Conservation (phyloP, 2,888 invertebrate species). For the Odiellus spinosus region DNA sequence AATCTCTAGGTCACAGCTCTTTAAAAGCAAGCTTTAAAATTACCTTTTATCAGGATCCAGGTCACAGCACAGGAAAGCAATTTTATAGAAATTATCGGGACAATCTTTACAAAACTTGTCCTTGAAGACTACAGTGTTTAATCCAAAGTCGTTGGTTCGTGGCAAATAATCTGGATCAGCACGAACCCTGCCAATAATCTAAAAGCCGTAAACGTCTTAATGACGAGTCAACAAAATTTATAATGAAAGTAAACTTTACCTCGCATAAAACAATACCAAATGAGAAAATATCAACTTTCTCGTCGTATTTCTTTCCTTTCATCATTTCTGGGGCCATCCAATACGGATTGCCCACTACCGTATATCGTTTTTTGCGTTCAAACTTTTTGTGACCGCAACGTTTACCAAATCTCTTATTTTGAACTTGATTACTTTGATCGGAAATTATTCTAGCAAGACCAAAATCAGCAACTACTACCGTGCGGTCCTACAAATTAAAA, state of each 20-base stretch:
- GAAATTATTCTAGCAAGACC: slow-evolving; percentile 56
- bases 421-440: slow-evolving; percentile 15
- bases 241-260: slow-evolving; percentile 36
- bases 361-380: slow-evolving; percentile 70
- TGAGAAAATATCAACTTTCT: slow-evolving; percentile 89
- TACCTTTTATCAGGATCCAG: slow-evolving; percentile 75
- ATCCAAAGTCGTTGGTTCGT: slow-evolving; percentile 74
- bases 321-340: slow-evolving; percentile 99
- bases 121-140: slow-evolving; percentile 68
- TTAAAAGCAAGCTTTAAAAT: background rate
- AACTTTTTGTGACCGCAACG: slow-evolving; percentile 40
- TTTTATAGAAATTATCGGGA: slow-evolving; percentile 69
- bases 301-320: slow-evolving; percentile 88
- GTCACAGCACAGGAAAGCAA: slow-evolving; percentile 79
- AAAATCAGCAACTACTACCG: slow-evolving; percentile 89
- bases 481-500: slow-evolving; percentile 49
- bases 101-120: slow-evolving; percentile 70
- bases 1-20: too few species aligned
- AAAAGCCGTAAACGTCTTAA: slow-evolving; percentile 13
- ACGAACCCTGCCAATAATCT: slow-evolving; percentile 85
- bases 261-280: slow-evolving; percentile 90
- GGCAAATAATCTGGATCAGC: slow-evolving; percentile 90
- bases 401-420: slow-evolving; percentile 19
- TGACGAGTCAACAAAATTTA: background rate
- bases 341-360: slow-evolving; percentile 91